phyloP scores from a whole-genome alignment of 2,113 vertebrate genomes.

The Eclectus roratus region DNA sequence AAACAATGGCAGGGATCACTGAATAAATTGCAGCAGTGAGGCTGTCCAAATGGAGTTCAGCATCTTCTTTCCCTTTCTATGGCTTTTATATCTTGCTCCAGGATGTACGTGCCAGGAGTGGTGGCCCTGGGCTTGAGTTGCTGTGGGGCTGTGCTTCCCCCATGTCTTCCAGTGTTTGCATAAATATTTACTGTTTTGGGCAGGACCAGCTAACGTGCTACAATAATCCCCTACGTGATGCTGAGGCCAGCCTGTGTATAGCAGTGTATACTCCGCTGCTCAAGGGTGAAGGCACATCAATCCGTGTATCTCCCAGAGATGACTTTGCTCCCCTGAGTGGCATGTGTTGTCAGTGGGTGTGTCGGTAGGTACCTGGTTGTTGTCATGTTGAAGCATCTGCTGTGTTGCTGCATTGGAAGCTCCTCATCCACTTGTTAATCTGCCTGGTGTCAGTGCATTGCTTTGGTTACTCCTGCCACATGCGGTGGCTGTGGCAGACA shows the following conservation, averaged over 20 bases:
- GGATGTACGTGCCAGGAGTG: background rate
- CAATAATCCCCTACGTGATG: background rate
- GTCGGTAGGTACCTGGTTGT: background rate
- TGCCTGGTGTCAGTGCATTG: background rate
- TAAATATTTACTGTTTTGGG: background rate
- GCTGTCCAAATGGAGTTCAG: background rate
- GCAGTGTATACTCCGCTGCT: background rate
- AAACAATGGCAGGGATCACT: constrained; percentile 15
- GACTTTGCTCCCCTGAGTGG: background rate
- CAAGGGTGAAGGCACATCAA: background rate
- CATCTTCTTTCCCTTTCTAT: background rate
- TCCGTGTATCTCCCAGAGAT: background rate
- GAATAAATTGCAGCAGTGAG: background rate
- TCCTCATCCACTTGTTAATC: background rate
- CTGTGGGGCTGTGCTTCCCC: fast-evolving
- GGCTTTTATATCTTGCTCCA: background rate
- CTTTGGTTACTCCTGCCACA: background rate
- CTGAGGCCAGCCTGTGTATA: background rate
- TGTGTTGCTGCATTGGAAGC: background rate
- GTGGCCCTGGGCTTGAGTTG: background rate
- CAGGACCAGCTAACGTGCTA: background rate
- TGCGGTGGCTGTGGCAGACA: background rate
- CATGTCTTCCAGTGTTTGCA: background rate
- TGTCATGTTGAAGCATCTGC: background rate
- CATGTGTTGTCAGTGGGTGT: background rate